These are phyloP conservation scores for Hyles vespertilio DNA, from an alignment of 1,140 invertebrate species.

Conservation along the genomic window DNA sequence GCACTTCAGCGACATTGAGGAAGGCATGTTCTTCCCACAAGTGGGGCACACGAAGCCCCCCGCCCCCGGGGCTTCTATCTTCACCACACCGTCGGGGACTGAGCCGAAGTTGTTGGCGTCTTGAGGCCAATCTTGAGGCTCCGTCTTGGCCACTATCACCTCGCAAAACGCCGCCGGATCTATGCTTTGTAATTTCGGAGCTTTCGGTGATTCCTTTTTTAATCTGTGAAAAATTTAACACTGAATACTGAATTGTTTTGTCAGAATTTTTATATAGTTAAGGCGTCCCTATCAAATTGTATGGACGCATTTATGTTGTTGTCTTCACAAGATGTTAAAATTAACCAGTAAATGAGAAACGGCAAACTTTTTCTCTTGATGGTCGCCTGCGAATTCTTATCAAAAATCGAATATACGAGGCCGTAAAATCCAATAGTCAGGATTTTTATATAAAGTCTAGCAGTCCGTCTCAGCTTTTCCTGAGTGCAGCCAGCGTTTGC, in stretches of 20 bases:
- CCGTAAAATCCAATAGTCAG: too few species aligned
- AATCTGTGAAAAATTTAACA: slow-evolving; percentile 36
- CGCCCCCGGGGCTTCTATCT: slow-evolving; percentile 26
- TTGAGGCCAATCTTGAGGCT: slow-evolving; percentile 61
- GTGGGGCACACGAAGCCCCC: slow-evolving; percentile 61
- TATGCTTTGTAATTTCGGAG: background rate
- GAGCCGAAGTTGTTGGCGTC: slow-evolving; percentile 64
- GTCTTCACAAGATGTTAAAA: background rate
- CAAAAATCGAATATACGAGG: too few species aligned
- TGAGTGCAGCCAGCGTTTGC: too few species aligned
- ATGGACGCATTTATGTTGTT: too few species aligned
- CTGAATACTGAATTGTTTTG: too few species aligned
- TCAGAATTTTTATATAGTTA: background rate
- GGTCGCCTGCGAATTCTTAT: too few species aligned
- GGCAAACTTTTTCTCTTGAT: too few species aligned
- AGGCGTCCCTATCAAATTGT: too few species aligned
- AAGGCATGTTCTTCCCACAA: slow-evolving; percentile 59
- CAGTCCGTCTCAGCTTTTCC: too few species aligned
- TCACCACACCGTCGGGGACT: slow-evolving; percentile 7
- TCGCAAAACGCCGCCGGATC: slow-evolving; percentile 74
- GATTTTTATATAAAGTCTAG: too few species aligned
- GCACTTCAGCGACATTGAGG: slow-evolving; percentile 54
- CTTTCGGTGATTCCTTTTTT: slow-evolving; percentile 35
- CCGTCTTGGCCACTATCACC: slow-evolving; percentile 71
- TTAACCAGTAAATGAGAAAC: too few species aligned